These are phyloP conservation scores for Sphaerophoria taeniata DNA, from an alignment of 2,888 invertebrate genomes.

Conservation along the genomic window DNA sequence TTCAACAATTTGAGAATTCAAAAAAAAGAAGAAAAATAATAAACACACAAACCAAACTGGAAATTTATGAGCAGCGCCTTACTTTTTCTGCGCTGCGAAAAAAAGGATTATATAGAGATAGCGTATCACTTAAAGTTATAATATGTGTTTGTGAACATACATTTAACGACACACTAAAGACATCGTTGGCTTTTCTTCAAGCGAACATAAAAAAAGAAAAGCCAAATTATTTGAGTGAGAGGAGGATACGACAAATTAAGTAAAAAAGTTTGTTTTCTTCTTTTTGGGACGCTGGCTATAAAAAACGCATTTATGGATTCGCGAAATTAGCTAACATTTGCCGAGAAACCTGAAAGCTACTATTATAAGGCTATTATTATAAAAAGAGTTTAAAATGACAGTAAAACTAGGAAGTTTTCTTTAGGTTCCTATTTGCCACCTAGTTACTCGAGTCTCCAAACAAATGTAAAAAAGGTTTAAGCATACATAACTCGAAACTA, in stretches of 20 bases:
- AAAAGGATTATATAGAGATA: slow-evolving; percentile 39
- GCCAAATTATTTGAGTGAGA: slow-evolving; percentile 60
- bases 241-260: slow-evolving; percentile 49
- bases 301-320: slow-evolving; percentile 1
- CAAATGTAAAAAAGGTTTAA: no score
- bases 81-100: slow-evolving; percentile 60
- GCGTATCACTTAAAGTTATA: slow-evolving; percentile 48
- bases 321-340: background rate
- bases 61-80: slow-evolving; percentile 73
- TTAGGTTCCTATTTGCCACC: no score
- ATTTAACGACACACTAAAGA: slow-evolving; percentile 37
- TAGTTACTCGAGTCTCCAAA: no score
- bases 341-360: background rate
- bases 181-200: slow-evolving; percentile 33
- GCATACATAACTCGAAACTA: no score
- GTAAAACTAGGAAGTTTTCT: no score
- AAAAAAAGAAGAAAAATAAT: no score
- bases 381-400: no score
- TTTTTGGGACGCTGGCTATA: slow-evolving; percentile 17
- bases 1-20: slow-evolving; percentile 75
- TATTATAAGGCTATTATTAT: no score
- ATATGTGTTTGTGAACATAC: slow-evolving; percentile 30
- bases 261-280: slow-evolving; percentile 9
- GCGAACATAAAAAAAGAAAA: background rate
- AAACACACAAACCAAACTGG: slow-evolving; percentile 42